Conservation (phyloP, 2,113 vertebrate genomes). For the Trogon melanurus region DNA sequence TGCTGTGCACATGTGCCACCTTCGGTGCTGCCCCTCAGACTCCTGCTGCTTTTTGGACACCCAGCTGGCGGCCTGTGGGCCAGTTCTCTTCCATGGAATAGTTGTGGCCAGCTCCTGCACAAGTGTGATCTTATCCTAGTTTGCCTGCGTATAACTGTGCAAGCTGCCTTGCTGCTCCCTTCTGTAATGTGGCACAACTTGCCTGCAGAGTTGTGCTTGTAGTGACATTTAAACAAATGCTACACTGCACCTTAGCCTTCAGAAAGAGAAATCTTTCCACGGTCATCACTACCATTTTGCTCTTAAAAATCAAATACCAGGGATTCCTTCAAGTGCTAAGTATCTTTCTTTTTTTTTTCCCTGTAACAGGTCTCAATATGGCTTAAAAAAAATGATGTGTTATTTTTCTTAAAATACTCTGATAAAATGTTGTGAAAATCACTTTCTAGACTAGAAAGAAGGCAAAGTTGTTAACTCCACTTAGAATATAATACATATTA, state of each 20-base stretch:
- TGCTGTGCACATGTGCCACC: not conserved
- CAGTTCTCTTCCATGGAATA: not conserved
- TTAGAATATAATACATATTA: not conserved
- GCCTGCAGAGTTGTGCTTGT: not conserved
- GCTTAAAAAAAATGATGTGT: not conserved
- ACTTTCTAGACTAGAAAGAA: not conserved
- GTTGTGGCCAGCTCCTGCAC: not conserved
- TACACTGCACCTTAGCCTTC: not conserved
- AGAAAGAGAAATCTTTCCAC: not conserved
- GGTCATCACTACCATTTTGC: not conserved
- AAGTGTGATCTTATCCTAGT: not conserved
- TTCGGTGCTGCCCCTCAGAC: not conserved
- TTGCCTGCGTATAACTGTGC: not conserved
- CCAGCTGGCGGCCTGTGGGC: not conserved
- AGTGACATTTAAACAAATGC: not conserved
- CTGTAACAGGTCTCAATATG: not conserved
- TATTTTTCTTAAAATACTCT: not conserved
- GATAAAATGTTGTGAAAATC: not conserved
- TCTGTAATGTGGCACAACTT: not conserved
- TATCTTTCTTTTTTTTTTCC: not conserved
- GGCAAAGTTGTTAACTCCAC: no score
- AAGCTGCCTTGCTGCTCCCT: not conserved
- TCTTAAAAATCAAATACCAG: not conserved
- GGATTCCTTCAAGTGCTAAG: not conserved
- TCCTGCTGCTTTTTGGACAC: not conserved